Percentiles rank a stretch among this genome's conserved stretches.
Conservation (phyloP, 1,140 invertebrate species). For the Psix sp. region DNA sequence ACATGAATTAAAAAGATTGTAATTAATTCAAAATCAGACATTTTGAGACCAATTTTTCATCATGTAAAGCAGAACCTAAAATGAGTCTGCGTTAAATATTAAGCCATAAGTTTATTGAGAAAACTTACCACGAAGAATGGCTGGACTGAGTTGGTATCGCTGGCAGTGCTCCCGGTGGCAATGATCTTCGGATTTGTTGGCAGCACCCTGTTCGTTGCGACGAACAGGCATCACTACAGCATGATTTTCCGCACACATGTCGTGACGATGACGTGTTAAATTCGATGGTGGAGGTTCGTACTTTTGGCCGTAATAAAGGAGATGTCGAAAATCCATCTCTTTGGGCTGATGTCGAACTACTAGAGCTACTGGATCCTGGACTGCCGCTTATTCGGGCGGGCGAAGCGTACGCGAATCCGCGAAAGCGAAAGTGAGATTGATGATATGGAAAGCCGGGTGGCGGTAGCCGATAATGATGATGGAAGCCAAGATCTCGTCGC, state of each 20-base stretch:
- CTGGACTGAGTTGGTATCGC: slow-evolving; percentile 76
- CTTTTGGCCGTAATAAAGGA: slow-evolving; percentile 76
- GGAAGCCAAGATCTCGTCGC: slow-evolving; percentile 79
- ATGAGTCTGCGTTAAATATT: no score
- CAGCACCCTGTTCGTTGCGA: slow-evolving; percentile 68
- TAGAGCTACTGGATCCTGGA: slow-evolving; percentile 77
- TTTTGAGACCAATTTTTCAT: no score
- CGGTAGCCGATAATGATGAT: slow-evolving; percentile 79
- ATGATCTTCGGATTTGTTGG: slow-evolving; percentile 74
- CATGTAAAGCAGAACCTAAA: no score
- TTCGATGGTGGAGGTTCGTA: slow-evolving; percentile 75
- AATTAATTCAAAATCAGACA: no score
- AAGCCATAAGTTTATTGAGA: no score
- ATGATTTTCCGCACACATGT: slow-evolving; percentile 79
- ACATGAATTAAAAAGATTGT: no score
- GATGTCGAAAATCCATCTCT: slow-evolving; percentile 73
- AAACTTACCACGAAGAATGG: slow-evolving; percentile 81
- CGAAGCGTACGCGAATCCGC: slow-evolving; percentile 71
- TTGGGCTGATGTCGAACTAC: slow-evolving; percentile 72
- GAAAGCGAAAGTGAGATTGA: slow-evolving; percentile 71
- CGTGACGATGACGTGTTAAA: slow-evolving; percentile 64
- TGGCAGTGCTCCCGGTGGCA: slow-evolving; percentile 77
- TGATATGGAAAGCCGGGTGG: slow-evolving; percentile 73
- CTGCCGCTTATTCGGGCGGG: slow-evolving; percentile 72
- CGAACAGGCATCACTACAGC: slow-evolving; percentile 70